phyloP scores from a whole-genome alignment of 2,888 invertebrate genomes.

The Tenthredo mesomela region DNA sequence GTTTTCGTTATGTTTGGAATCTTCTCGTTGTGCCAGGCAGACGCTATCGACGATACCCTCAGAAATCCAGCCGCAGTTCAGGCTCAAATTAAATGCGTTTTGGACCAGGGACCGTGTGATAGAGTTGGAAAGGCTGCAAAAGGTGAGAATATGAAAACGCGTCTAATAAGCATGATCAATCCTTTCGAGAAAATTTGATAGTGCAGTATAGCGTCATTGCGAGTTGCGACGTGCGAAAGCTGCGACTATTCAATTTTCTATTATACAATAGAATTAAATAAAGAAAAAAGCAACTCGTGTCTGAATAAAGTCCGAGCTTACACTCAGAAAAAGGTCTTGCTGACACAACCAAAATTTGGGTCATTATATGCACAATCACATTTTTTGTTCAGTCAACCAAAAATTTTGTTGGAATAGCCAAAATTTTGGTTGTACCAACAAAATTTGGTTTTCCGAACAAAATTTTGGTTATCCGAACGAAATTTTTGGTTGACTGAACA shows the following conservation, averaged over 20 bases:
- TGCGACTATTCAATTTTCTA: too few species aligned
- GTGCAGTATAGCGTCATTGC: too few species aligned
- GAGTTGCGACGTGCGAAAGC: too few species aligned
- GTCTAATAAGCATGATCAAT: slow-evolving; percentile 48
- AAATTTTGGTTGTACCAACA: too few species aligned
- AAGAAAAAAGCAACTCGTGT: not conserved
- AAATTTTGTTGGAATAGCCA: too few species aligned
- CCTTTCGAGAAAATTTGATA: not conserved
- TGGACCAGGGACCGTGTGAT: slow-evolving; percentile 82
- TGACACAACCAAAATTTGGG: too few species aligned
- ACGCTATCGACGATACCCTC: not conserved
- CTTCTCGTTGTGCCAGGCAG: slow-evolving; percentile 40
- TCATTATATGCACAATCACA: too few species aligned
- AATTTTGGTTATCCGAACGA: too few species aligned
- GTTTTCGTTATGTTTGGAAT: slow-evolving; percentile 27
- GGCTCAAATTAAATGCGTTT: slow-evolving; percentile 80
- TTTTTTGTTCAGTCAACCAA: too few species aligned
- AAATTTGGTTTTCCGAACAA: too few species aligned
- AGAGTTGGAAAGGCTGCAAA: slow-evolving; percentile 81
- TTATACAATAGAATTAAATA: not conserved
- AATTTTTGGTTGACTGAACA: too few species aligned
- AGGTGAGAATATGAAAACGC: slow-evolving; percentile 73
- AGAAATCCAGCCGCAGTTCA: slow-evolving; percentile 17
- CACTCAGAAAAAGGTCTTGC: too few species aligned
- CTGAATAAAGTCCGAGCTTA: not conserved